Base-by-base conservation (phyloP, 2,888 invertebrate genomes). In the Boloria euphrosyne region DNA sequence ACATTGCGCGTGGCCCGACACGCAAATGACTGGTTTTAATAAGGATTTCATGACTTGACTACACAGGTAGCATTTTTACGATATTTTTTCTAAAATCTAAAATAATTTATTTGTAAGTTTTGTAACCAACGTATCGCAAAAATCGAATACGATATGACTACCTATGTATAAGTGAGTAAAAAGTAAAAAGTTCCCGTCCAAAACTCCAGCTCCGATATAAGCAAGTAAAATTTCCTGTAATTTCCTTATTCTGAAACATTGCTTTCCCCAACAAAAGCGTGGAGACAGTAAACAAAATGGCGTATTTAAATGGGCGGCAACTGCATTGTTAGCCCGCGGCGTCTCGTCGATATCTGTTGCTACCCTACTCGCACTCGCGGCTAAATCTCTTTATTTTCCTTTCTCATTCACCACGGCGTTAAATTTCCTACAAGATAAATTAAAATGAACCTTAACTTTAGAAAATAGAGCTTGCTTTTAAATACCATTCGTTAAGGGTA, bases 221-320 rank as follows among this genome's bases (percentile, higher is more conserved):
- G 50, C 44, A n/a, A 58, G 65, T 65, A 90, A 90, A 87, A 89
- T 88, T 90, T 87, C 87, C 85, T 85, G 85, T 86, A 88, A 90
- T 89, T 89, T 85, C 81, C 80, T 89, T 87, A 87, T 84, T 84
- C 83, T 83, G 87, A 86, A 89, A 89, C 87, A 88, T 80, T 83
- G 87, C 88, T 88, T 89, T 84, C 84, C 85, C 84, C 83, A 82
- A 85, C 85, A 89, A 86, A 89, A 84, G 85, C 79, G 84, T 83
- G 85, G 87, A 89, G 90, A 89, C 87, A 85, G 86, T 89, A 85
- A 85, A 91, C 91, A 92, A 92, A 90, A 92, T 92, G 92, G 92
- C 92, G 92, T 89, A 90, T 90, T 92, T 91, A 91, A 92, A 91
- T 90, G 92, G 91, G 91, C 91, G 91, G 87, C 83, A 83, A 89